Evolutionary conservation across 2,888 invertebrate species (phyloP), one percentile per base, ranked within the genome.

Genomic region (Orthonevra nobilis): DNA sequence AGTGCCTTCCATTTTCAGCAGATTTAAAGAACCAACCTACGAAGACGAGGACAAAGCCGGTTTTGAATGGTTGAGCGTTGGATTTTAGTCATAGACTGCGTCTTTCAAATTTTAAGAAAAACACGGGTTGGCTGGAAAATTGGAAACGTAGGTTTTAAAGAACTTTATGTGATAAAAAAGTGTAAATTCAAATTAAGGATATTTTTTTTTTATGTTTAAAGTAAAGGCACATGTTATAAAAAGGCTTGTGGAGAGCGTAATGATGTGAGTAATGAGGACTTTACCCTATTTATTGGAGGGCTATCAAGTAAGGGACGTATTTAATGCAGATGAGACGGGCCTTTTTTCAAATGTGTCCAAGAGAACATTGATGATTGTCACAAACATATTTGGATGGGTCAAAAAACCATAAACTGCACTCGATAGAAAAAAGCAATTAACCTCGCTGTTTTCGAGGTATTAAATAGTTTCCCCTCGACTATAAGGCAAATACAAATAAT

Each of bases 311-410:
- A 14, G 36, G 32, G 34, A 34, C 46, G 50, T 50, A 48, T 63
- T 63, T 28, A 63, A 63, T 63, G 38, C 38, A 19, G 63, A 50
- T 34, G 63, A 63, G 50, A 48, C 61, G 6, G 61, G 61, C 9
- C 48, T 61, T 61, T 61, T 28, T 61, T 23, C 5, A 23, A 23
- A 23, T 23, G 23, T 23, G n/a, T n/a, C n/a, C n/a, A n/a, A n/a
- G n/a, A n/a, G n/a, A n/a, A 38, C 15, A 38, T 38, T 38, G 38
- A 38, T 38, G 38, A 38, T 38, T 38, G 38, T 5, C 17, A 23
- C 23, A 42, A 56, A 20, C 28, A 56, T n/a, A n/a, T n/a, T n/a
- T 56, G 56, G 40, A 38, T 42, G 40, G 56, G 42, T 56, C 38
- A 42, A 23, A 56, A 30, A 56, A 56, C 38, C 15, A 40, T 19